Evolutionary conservation across 1,140 invertebrate genomes (phyloP).

Genomic region (Nasonia giraulti): DNA sequence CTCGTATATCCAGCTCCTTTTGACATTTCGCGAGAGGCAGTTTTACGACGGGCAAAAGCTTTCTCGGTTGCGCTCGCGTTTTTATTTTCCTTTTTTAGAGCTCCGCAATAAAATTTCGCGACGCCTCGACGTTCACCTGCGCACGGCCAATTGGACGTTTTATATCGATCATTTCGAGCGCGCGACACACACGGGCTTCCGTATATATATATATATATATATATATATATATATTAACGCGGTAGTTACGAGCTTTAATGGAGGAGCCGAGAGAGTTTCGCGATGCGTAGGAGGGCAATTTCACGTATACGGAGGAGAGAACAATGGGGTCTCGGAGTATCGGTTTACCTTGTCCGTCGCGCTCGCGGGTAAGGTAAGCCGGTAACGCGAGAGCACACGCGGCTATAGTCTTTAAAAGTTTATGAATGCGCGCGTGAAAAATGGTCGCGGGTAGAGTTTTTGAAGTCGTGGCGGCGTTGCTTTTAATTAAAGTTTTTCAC

Average conservation of each 20-base stretch:
- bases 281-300: neutral
- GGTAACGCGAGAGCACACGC: neutral
- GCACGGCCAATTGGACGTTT: neutral
- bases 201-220: too few species aligned
- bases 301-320: neutral
- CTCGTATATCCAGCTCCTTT: neutral
- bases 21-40: neutral
- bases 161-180: neutral
- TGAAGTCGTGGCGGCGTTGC: neutral
- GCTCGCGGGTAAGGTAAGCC: neutral
- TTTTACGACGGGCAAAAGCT: neutral
- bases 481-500: neutral
- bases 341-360: neutral
- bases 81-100: neutral
- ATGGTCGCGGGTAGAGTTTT: neutral
- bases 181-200: neutral
- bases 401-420: neutral
- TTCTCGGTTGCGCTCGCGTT: neutral
- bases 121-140: slow-evolving; percentile 1
- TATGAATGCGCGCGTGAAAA: neutral
- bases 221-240: too few species aligned
- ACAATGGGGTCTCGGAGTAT: neutral
- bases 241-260: neutral
- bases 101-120: slow-evolving; percentile 8
- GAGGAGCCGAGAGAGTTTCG: neutral